Percentiles rank a stretch among this genome's conserved stretches.
Conservation (phyloP, 2,888 invertebrate genomes). For the Philereme vetulata region DNA sequence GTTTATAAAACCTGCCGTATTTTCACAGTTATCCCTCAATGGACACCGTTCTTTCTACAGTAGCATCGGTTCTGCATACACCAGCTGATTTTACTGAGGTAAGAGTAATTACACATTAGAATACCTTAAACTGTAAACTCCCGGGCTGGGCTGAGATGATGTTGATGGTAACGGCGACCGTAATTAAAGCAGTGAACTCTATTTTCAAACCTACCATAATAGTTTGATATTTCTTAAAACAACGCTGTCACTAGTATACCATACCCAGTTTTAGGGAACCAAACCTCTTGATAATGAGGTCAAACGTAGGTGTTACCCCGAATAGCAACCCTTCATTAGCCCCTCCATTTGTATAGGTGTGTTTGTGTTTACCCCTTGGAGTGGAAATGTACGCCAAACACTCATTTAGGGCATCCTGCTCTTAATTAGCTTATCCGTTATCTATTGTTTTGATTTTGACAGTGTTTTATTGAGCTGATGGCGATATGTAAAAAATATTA, state of each 20-base stretch:
- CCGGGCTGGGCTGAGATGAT: no score
- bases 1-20: no score
- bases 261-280: no score
- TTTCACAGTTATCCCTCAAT: conserved; percentile 63
- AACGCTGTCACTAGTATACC: no score
- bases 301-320: conserved; percentile 17
- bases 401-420: conserved; percentile 37
- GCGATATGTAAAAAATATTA: no score
- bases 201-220: no score
- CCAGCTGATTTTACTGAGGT: conserved; percentile 64
- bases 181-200: no score
- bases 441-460: conserved; percentile 29
- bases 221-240: no score
- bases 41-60: conserved; percentile 55
- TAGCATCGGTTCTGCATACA: conserved; percentile 59
- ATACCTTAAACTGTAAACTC: neutral
- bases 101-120: conserved; percentile 35
- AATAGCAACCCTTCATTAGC: conserved; percentile 29
- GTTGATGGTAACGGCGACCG: no score
- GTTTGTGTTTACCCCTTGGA: conserved; percentile 21
- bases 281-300: conserved; percentile 5
- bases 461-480: conserved; percentile 11
- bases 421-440: conserved; percentile 31
- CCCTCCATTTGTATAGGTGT: conserved; percentile 25
- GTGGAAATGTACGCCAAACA: conserved; percentile 40